Conservation (phyloP, 2,888 invertebrate genomes). For the Gonocerus acuteangulatus region DNA sequence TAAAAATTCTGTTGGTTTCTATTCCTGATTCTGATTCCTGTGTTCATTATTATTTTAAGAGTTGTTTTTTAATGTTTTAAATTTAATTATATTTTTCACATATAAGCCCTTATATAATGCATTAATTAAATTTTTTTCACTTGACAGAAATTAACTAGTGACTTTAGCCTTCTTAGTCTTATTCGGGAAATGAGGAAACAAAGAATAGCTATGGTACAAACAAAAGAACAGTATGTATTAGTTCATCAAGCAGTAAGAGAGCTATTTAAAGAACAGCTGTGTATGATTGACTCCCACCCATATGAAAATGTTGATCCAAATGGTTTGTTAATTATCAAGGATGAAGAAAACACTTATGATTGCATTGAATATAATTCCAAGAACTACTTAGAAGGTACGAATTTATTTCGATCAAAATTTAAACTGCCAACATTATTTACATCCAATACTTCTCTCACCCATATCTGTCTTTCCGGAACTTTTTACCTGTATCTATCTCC, state of each 20-base stretch:
- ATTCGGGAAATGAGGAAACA: slow-evolving; percentile 50
- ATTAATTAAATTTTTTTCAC: not conserved
- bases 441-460: not conserved
- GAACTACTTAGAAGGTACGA: slow-evolving; percentile 35
- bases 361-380: slow-evolving; percentile 37
- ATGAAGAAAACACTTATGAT: slow-evolving; percentile 41
- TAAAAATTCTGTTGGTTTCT: too few species aligned
- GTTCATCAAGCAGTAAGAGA: slow-evolving; percentile 50
- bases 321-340: slow-evolving; percentile 42
- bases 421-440: not conserved
- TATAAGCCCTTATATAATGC: too few species aligned
- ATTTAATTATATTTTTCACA: too few species aligned
- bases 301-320: slow-evolving; percentile 48
- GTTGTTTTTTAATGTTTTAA: too few species aligned
- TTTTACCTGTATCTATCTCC: too few species aligned
- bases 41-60: too few species aligned
- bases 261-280: slow-evolving; percentile 49
- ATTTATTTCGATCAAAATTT: too few species aligned
- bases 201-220: slow-evolving; percentile 50
- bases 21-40: too few species aligned
- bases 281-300: slow-evolving; percentile 49
- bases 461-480: too few species aligned
- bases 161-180: slow-evolving; percentile 48
- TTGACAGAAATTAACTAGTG: slow-evolving; percentile 45
- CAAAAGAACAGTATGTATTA: slow-evolving; percentile 51